These are phyloP conservation scores for Drosophila kikkawai DNA, from an alignment of 1,140 invertebrate genomes.

Conservation along the genomic window DNA sequence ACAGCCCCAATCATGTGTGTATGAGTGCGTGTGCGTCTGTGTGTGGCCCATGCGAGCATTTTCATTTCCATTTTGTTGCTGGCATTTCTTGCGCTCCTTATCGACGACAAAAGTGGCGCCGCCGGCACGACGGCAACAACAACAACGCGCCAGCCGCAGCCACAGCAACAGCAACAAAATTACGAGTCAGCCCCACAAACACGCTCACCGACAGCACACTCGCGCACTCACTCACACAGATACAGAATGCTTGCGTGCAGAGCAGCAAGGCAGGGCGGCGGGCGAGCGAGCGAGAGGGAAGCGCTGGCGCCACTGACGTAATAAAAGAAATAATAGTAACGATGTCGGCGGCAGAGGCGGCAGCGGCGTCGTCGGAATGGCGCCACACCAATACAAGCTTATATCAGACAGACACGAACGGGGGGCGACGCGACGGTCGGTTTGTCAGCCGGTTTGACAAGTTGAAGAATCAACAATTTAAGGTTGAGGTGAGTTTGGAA, in stretches of 20 bases:
- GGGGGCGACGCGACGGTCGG: slow-evolving; percentile 53
- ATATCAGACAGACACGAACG: slow-evolving; percentile 78
- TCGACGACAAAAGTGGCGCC: slow-evolving; percentile 79
- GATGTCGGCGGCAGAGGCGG: slow-evolving; percentile 72
- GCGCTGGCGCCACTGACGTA: slow-evolving; percentile 85
- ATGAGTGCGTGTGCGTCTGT: slow-evolving; percentile 34
- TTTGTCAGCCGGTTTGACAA: slow-evolving; percentile 82
- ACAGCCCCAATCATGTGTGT: slow-evolving; percentile 43
- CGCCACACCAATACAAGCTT: slow-evolving; percentile 84
- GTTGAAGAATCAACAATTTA: slow-evolving; percentile 83
- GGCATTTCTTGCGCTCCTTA: slow-evolving; percentile 81
- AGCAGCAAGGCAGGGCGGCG: slow-evolving; percentile 52
- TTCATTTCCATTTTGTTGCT: slow-evolving; percentile 78
- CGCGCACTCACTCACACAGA: slow-evolving; percentile 17
- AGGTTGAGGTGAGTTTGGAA: slow-evolving; percentile 76
- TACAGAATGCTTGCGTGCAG: slow-evolving; percentile 78
- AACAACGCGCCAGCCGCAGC: slow-evolving; percentile 22
- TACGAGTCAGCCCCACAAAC: slow-evolving; percentile 58
- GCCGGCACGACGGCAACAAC: slow-evolving; percentile 75
- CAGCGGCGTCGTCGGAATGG: slow-evolving; percentile 77
- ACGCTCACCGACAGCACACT: slow-evolving; percentile 39
- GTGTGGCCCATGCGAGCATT: slow-evolving; percentile 72
- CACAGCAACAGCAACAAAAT: slow-evolving; percentile 38
- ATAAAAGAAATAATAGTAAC: slow-evolving; percentile 85
- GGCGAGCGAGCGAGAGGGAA: slow-evolving; percentile 60